A percentile compares a stretch with the other conserved stretches of the same genome.
phyloP scores from a whole-genome alignment of 2,797 vertebrate genomes.

The Oreonectes daqikongensis region DNA sequence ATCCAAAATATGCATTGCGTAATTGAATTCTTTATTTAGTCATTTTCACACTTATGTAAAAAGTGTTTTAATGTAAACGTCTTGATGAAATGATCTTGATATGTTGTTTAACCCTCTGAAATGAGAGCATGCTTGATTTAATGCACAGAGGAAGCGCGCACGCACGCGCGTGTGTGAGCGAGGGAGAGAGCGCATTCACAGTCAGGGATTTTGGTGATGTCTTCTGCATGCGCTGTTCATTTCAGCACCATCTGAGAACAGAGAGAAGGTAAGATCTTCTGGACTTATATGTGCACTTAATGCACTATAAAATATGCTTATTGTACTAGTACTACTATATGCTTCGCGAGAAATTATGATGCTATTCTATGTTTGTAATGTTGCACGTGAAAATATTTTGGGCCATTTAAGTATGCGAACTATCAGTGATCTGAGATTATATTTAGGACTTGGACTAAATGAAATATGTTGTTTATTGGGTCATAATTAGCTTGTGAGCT shows the following conservation, averaged over 20 bases:
- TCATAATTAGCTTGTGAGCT: not conserved
- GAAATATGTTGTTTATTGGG: not conserved
- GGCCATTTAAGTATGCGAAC: not conserved
- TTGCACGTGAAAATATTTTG: not conserved
- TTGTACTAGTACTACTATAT: not conserved
- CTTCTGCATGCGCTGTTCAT: slow-evolving; percentile 74
- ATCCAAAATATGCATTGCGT: not conserved
- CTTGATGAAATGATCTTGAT: not conserved
- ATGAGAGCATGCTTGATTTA: slow-evolving; percentile 31
- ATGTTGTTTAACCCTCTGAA: not conserved
- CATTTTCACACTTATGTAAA: not conserved
- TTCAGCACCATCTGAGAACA: slow-evolving; percentile 69
- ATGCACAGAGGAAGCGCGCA: not conserved
- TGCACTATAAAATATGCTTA: not conserved
- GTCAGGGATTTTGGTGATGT: slow-evolving; percentile 77
- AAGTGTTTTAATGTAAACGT: not conserved
- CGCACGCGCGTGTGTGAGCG: not conserved
- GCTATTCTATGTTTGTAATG: not conserved
- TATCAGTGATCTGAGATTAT: not conserved
- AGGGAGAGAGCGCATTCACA: slow-evolving; percentile 68
- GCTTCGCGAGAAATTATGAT: not conserved
- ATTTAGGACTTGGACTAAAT: not conserved
- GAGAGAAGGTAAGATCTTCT: slow-evolving; percentile 21
- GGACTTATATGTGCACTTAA: not conserved
- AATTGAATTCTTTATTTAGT: not conserved